Percentiles rank a stretch among this genome's conserved stretches.
Evolutionary conservation across 2,113 vertebrate species (phyloP).

Genomic region (Pleuronectes platessa): DNA sequence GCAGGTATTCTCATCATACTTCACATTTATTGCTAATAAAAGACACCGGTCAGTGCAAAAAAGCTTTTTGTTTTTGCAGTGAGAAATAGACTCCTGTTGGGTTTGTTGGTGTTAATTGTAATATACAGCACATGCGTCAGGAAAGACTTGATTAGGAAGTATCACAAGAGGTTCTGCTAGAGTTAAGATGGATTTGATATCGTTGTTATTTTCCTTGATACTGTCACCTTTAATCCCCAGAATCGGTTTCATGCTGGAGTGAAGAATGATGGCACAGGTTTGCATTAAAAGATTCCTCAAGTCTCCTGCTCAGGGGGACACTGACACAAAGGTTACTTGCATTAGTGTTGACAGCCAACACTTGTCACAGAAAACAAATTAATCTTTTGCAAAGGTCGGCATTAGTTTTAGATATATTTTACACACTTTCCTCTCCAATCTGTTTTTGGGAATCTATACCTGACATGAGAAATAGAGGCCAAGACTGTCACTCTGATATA

Average conservation of each 20-base stretch:
- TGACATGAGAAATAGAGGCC: constrained; percentile 82
- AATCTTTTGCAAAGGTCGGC: constrained; percentile 97
- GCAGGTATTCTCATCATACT: not conserved
- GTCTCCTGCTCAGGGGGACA: constrained; percentile 86
- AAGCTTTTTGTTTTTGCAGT: constrained; percentile 26
- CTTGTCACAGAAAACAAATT: constrained; percentile 94
- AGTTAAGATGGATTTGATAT: constrained; percentile 73
- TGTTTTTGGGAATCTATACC: constrained; percentile 78
- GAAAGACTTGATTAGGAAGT: constrained; percentile 64
- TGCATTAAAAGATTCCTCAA: constrained; percentile 88
- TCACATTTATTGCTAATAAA: constrained; percentile 4
- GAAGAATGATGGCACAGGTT: constrained; percentile 85
- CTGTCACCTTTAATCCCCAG: constrained; percentile 70
- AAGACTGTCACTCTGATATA: constrained; percentile 88
- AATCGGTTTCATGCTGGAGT: constrained; percentile 83
- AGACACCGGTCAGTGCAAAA: constrained; percentile 1
- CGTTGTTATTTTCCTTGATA: constrained; percentile 79
- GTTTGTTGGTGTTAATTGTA: constrained; percentile 65
- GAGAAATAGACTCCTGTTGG: constrained; percentile 56
- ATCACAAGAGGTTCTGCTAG: constrained; percentile 48
- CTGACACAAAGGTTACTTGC: constrained; percentile 91
- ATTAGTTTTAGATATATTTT: constrained; percentile 90
- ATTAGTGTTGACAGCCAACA: constrained; percentile 88
- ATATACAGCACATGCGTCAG: constrained; percentile 33
- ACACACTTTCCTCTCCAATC: constrained; percentile 59